Conservation (phyloP, 2,888 invertebrate species). For the Mesorhabditis spiculigera region DNA sequence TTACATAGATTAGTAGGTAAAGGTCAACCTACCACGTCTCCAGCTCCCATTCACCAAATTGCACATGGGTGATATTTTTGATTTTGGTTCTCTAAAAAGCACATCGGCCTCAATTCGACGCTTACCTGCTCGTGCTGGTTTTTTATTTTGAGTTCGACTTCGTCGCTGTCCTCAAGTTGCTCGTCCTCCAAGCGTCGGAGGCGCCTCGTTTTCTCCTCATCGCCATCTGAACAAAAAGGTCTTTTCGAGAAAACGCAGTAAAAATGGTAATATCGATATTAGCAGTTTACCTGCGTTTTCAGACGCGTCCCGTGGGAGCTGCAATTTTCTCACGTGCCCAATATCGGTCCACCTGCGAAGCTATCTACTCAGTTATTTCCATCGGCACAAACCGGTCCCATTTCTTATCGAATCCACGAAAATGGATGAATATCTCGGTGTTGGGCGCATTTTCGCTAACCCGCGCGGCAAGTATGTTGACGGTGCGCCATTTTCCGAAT, state of each 20-base stretch:
- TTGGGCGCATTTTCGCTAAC: neutral
- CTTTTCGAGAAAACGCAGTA: too few species aligned
- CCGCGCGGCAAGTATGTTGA: neutral
- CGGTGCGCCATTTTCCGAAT: neutral
- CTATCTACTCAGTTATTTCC: neutral
- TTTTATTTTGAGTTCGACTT: neutral
- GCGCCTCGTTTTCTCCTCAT: neutral
- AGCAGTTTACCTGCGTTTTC: neutral
- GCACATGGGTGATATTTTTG: slow-evolving; percentile 12
- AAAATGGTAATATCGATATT: neutral
- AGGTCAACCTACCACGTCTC: slow-evolving; percentile 10
- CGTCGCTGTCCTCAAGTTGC: neutral
- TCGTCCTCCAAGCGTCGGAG: neutral
- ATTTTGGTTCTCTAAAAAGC: slow-evolving; percentile 12
- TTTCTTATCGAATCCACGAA: slow-evolving; percentile 3
- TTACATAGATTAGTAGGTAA: neutral
- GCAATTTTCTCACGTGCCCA: neutral
- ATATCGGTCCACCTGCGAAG: neutral
- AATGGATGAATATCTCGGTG: neutral
- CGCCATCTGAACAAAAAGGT: neutral
- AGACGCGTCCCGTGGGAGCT: neutral
- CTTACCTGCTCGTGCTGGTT: slow-evolving; percentile 4
- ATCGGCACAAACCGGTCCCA: neutral
- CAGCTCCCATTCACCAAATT: slow-evolving; percentile 11
- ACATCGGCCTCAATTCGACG: neutral